Base-by-base conservation (phyloP, 2,113 vertebrate genomes). In the Agelaius phoeniceus region DNA sequence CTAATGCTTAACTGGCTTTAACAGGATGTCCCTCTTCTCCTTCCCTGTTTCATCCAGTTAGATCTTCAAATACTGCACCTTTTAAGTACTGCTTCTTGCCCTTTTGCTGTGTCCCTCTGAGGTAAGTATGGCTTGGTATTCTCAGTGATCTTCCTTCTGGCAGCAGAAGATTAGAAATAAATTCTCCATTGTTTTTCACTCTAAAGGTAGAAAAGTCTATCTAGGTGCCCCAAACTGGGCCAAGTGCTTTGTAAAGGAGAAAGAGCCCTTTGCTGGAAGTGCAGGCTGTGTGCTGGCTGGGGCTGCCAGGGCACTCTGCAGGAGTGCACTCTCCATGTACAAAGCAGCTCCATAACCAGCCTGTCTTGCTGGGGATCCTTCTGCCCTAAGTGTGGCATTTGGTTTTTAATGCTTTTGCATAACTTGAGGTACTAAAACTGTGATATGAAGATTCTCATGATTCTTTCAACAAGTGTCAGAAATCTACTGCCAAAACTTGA, bases 271-370 rank as follows among this genome's bases (percentile, higher is more conserved):
- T 51, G 13, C 59, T 80, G 59, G 13, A 35, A 0, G 2, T 43
- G 46, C 21, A 52, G 33, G 8, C 15, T 39, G 14, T 52, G 27
- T 6, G 3, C 30, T 65, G 43, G 15, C 51, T 27, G 65, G 13
- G 19, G 37, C 37, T 48, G 4, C 67, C n/a, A 44, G 57, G 17
- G 15, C 19, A 22, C 14, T 39, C 21, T 39, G 13, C 39, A 22
- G 49, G 20, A 20, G 39, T 16, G 63, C 15, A 10, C 7, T 35
- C 21, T 48, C 2, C 2, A 55, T 0, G 0, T 7, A 3, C 28
- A 27, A 57, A 86, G 13, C 41, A 4, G 4, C 22, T 35, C n/a
- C 22, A 13, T 27, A 55, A 35, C 5, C 30, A 33, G 19, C 1
- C 41, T 44, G 28, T 12, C 5, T 19, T 43, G 23, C 10, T 7